A percentile compares a stretch with the other conserved stretches of the same genome.
phyloP scores from a whole-genome alignment of 2,888 invertebrate genomes.

The Boloria euphrosyne region DNA sequence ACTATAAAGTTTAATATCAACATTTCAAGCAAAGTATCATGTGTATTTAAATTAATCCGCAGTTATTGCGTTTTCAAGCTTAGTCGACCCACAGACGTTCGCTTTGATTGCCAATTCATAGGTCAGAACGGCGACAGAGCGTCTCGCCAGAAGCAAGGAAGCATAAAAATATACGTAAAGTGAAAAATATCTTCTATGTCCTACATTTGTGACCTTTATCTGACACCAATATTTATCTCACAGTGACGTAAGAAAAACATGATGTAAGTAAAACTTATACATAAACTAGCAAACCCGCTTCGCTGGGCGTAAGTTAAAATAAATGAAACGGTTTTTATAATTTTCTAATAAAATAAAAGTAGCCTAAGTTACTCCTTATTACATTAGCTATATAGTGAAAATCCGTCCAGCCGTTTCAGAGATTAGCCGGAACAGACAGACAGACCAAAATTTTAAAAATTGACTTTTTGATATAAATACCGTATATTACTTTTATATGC shows the following conservation, averaged over 20 bases:
- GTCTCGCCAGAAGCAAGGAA: slow-evolving; percentile 44
- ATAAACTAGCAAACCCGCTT: too few species aligned
- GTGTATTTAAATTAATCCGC: slow-evolving; percentile 16
- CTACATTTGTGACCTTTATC: slow-evolving; percentile 25
- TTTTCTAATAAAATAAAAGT: too few species aligned
- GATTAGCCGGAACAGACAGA: too few species aligned
- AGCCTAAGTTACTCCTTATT: too few species aligned
- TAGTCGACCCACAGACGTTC: slow-evolving; percentile 6
- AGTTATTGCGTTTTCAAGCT: slow-evolving; percentile 20
- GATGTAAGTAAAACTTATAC: background rate
- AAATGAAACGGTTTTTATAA: too few species aligned
- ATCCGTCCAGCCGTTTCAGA: too few species aligned
- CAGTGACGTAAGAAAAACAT: background rate
- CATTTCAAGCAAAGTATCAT: background rate
- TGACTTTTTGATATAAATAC: too few species aligned
- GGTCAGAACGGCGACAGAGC: slow-evolving; percentile 43
- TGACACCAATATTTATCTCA: too few species aligned
- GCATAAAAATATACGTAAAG: slow-evolving; percentile 2
- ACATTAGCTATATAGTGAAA: too few species aligned
- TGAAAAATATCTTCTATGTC: slow-evolving; percentile 20
- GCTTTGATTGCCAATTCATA: slow-evolving; percentile 37
- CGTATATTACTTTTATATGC: too few species aligned
- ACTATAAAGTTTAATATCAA: background rate
- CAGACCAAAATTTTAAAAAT: too few species aligned
- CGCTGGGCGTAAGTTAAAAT: too few species aligned